phyloP scores from a whole-genome alignment of 2,888 invertebrate genomes.

The Oxystoma pomonae region DNA sequence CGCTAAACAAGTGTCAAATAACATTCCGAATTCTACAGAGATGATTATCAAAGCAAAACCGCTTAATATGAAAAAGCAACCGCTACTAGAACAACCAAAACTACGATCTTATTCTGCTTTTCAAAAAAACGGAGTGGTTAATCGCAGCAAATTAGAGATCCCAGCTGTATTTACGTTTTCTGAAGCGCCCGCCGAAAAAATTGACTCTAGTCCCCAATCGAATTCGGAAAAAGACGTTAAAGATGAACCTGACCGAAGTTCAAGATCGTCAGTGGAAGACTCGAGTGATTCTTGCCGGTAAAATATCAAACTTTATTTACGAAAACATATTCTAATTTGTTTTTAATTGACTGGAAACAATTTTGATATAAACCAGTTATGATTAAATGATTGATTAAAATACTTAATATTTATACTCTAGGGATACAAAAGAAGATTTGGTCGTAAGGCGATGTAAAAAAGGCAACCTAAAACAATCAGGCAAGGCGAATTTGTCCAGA shows the following conservation, averaged over 20 bases:
- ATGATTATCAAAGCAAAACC: constrained; percentile 74
- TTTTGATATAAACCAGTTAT: too few species aligned
- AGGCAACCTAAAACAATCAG: constrained; percentile 73
- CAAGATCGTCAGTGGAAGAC: constrained; percentile 29
- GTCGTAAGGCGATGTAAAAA: constrained; percentile 69
- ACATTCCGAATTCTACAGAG: constrained; percentile 34
- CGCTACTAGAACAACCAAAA: constrained; percentile 76
- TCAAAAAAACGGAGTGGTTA: constrained; percentile 58
- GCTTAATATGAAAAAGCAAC: constrained; percentile 77
- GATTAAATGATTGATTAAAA: too few species aligned
- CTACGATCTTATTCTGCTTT: constrained; percentile 54
- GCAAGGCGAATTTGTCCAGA: constrained; percentile 64
- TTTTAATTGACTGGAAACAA: too few species aligned
- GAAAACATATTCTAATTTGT: too few species aligned
- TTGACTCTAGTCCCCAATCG: constrained; percentile 2
- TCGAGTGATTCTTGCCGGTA: constrained; percentile 7
- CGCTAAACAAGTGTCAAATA: constrained; percentile 7
- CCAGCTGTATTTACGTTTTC: constrained; percentile 79
- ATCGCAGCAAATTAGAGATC: constrained; percentile 75
- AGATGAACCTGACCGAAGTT: constrained; percentile 36
- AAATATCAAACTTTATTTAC: too few species aligned
- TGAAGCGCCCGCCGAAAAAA: constrained; percentile 12
- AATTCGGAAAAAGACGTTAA: constrained; percentile 17
- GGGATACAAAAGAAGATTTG: constrained; percentile 43
- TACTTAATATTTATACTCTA: constrained; percentile 2